Evolutionary conservation across 2,113 vertebrate genomes (phyloP), one percentile per base, ranked within the genome.

Genomic region (Alligator mississippiensis): DNA sequence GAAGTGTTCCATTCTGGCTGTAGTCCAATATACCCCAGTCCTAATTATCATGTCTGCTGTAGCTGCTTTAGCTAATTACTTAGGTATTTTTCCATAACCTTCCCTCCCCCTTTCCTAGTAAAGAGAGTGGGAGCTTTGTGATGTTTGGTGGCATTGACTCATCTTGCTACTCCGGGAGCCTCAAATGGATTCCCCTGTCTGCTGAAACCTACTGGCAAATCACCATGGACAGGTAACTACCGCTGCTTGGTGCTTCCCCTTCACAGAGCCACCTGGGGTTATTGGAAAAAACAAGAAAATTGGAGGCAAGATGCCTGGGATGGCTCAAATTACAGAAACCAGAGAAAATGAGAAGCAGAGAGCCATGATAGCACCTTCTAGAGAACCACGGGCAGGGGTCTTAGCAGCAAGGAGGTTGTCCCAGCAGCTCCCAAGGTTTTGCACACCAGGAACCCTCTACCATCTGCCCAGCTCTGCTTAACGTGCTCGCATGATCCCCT

Each of bases 151-250:
- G 96, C 27, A 78, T 96, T 8, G 97, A 98, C 25, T 25, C 85
- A 11, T 85, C 90, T 30, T 97, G 97, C 93, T 98, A 92, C 92
- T 93, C 87, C 4, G 96, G 97, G 16, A 89, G 9, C 76, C 92
- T 98, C 38, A 93, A 94, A n/a, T 98, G 97, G 98, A 84, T 97
- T 11, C 97, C 97, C 3, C n/a, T 98, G 9, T 90, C 96, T 30
- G 28, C 30, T 1, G 82, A 96, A 57, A 74, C 84, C 25, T 98
- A 96, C 38, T 98, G 98, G 97, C 94, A 97, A 92, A 97, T 98
- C 90, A 85, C 87, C 18, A 58, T 98, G 93, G 96, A 98, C 82
- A 97, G 97, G 98, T 97, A 80, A 91, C 14, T 19, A 11, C 63
- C 19, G 10, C 11, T 64, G 12, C 25, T 58, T 54, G 47, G 68